Evolutionary conservation across 1,140 invertebrate genomes (phyloP), one percentile per base, ranked within the genome.

Genomic region (Neodiprion virginianus): DNA sequence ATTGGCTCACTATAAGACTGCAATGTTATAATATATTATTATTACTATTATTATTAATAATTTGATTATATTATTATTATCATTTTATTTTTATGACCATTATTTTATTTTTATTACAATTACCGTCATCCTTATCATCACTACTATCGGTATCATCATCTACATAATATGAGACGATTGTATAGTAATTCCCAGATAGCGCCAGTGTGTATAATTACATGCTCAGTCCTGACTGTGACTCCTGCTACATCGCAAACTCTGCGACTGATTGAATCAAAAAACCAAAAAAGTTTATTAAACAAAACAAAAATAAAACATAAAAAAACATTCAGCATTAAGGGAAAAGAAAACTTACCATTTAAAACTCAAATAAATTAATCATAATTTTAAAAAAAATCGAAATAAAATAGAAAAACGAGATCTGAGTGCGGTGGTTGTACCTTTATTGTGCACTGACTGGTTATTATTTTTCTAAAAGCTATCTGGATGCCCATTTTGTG

Each of bases 1-100:
- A 78, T 78, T 80, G 77, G 77, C 76, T 80, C 76, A 80, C 72
- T 48, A 75, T 78, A 80, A 81, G 80, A 82, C 79, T 82, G 80
- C 80, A 79, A 78, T 79, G 79, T 80, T 79, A 82, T 77, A 80
- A 79, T 75, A 76, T 78, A 74, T 73, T 73, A 75, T 71, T 28
- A 65, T 69, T 74, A 76, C 71, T 73, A 74, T 75, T 21, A 74
- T 50, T 74, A 69, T 75, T 67, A 66, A 71, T 74, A 72, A 72
- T 48, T 72, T 76, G 50, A 75, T 75, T 75, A 69, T 71, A 69
- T 69, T 69, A 69, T 69, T 17, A 12, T 69, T 65, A 65, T 65
- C 7, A 65, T 65, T 7, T 14, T 65, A 40, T 40, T 40, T 40
- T 40, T 40, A 40, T 40, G 2, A 40, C n/a, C n/a, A 61, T 61